Evolutionary conservation across 2,797 vertebrate genomes (phyloP).

Genomic region (Oreochromis mossambicus): DNA sequence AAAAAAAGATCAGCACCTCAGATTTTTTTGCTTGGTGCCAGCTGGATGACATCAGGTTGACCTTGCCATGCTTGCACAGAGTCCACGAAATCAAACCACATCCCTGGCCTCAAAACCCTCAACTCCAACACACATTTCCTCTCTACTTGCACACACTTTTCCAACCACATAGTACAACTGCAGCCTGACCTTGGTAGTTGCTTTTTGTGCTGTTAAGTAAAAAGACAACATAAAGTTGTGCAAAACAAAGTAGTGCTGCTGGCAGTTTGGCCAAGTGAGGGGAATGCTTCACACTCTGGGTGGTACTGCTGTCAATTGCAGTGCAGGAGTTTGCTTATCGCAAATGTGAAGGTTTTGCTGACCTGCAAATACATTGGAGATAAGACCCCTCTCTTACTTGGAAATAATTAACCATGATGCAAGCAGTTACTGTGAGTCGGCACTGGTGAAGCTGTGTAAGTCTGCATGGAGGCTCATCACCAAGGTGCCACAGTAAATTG

Average conservation of each 20-base stretch:
- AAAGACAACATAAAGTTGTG: constrained; percentile 20
- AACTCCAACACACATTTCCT: background rate
- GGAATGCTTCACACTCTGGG: constrained; percentile 3
- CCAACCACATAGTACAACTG: background rate
- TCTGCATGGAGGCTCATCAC: constrained; percentile 23
- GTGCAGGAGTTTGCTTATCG: constrained; percentile 38
- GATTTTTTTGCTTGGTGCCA: constrained; percentile 44
- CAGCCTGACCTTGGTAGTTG: constrained; percentile 42
- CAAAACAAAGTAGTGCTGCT: background rate
- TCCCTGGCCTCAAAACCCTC: constrained; percentile 13
- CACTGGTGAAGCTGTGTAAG: background rate
- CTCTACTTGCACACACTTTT: background rate
- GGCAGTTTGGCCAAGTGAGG: constrained; percentile 4
- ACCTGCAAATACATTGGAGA: constrained; percentile 22
- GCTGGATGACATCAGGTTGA: constrained; percentile 59
- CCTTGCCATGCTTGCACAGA: constrained; percentile 57
- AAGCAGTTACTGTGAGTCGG: background rate
- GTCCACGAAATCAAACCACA: constrained; percentile 42
- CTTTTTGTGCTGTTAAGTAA: constrained; percentile 15
- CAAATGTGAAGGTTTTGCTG: constrained; percentile 50
- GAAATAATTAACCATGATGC: constrained; percentile 2
- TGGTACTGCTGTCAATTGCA: constrained; percentile 24
- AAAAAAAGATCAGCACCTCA: constrained; percentile 16
- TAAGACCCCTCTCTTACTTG: constrained; percentile 8
- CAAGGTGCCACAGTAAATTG: constrained; percentile 24